Evolutionary conservation across 2,888 invertebrate species (phyloP), one percentile per base, ranked within the genome.

Genomic region (Anthoptus insignis): DNA sequence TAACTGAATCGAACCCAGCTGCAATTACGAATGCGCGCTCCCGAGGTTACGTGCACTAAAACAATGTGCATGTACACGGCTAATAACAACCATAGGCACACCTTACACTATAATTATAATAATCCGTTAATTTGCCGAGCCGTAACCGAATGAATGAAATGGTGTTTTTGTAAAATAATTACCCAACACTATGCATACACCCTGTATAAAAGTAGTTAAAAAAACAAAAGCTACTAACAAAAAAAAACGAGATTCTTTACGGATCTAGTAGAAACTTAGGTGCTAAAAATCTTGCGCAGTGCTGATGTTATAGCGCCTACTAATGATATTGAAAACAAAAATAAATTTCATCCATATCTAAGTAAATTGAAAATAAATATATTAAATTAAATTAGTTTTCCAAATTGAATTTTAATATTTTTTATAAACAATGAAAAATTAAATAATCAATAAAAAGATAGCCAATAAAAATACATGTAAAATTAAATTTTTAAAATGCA

Each of bases 201-300:
- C 21, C 52, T 42, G 8, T 29, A 27, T 24, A 37, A 22, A 8
- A 21, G n/a, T 34, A 8, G 16, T 14, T 56, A 24, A 34, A 37
- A 61, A 54, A 53, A 60, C 22, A 32, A 22, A 32, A 9, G n/a
- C 24, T 29, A 27, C 24, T 29, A 27, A 73, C 65, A 65, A 73
- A 75, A 72, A 80, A 74, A 73, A 68, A 79, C 78, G 90, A 90
- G 89, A 90, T 89, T 89, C 89, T 84, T 87, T 76, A 65, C 73
- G 75, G 77, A 80, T 81, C 82, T 84, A 84, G 73, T 72, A 72
- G 67, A 74, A 76, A 73, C 75, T 76, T 78, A 78, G 75, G 39
- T 16, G 42, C 70, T 73, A 75, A 76, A 73, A 75, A 73, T 77
- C 80, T n/a, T 82, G 81, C 82, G 82, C 84, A 84, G 86, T 83